Evolutionary conservation across 2,888 invertebrate species (phyloP), one percentile per base, ranked within the genome.

Genomic region (Cacoxenus indagator): DNA sequence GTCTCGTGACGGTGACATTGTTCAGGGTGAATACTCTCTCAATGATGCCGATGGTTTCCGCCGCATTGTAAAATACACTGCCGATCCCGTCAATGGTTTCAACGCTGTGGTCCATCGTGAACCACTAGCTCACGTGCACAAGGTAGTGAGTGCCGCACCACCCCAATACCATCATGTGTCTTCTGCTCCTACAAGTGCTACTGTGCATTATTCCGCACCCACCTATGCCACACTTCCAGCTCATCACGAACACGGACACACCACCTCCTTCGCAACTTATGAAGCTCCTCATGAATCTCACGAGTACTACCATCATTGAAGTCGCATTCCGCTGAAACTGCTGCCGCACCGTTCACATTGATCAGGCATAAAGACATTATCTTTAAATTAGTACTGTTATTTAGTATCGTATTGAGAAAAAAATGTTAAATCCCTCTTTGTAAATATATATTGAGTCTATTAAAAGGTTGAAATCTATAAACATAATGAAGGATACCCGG

Each of bases 21-120:
- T 88, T 5, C 85, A 85, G 67, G 88, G 88, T 54, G 87, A 88
- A 78, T 88, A 88, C 76, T 87, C 88, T 0, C 69, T 88, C 68
- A 77, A 84, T 37, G 88, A 88, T 76, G 83, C 88, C 69, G 88
- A 88, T 79, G 88, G 88, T 43, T 84, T 83, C 73, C 84, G 85
- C 67, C 84, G 87, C 59, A 87, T 82, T 19, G 87, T 88, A 11
- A 86, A 87, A 69, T 88, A 88, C 72, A 85, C 87, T 2, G 87
- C 87, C 22, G 87, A 88, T 73, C 83, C 86, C 19, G 78, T 84
- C 3, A 85, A 87, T 68, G 87, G 87, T 51, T 87, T 87, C 75
- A 87, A 87, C 74, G 87, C 87, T 51, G 85, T 87, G 22, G 87
- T 87, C 1, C 82, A 83, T 45, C 86, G 86, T 45, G 85, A 86